Percentiles rank a stretch among this genome's conserved stretches.
phyloP scores from a whole-genome alignment of 2,888 invertebrate species.

The Leucophenga montana region DNA sequence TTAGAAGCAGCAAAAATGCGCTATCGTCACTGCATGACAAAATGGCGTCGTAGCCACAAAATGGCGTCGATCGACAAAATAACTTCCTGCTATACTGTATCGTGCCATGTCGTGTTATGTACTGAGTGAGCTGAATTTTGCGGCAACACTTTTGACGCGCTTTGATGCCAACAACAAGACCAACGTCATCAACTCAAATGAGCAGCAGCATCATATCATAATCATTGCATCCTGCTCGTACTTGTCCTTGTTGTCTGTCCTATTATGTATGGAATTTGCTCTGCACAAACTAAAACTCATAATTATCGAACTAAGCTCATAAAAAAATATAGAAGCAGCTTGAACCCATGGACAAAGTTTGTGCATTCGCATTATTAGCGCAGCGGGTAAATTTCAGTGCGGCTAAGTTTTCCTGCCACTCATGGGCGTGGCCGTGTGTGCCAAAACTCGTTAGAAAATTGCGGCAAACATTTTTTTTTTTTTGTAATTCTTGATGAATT shows the following conservation, averaged over 20 bases:
- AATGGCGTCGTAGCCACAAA: conserved; percentile 11
- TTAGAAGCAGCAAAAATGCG: neutral
- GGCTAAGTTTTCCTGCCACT: neutral
- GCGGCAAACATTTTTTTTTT: conserved; percentile 19
- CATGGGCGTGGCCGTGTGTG: neutral
- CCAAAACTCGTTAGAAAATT: conserved; percentile 13
- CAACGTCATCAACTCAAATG: no score
- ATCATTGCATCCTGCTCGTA: neutral
- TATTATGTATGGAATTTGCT: neutral
- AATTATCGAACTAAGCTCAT: conserved; percentile 11
- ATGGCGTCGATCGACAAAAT: conserved; percentile 10
- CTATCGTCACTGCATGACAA: neutral
- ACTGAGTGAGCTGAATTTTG: conserved; percentile 9
- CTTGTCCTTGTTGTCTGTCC: neutral
- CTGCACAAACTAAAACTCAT: conserved; percentile 1
- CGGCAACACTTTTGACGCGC: conserved; percentile 16
- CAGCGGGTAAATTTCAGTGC: neutral
- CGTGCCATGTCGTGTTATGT: no score
- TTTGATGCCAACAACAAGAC: neutral
- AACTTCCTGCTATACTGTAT: neutral
- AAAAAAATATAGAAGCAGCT: neutral
- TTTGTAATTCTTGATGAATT: neutral
- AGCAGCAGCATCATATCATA: no score
- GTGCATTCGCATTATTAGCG: no score
- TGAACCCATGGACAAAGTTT: no score